A percentile compares a stretch with the other conserved stretches of the same genome.
Evolutionary conservation across 2,113 vertebrate species (phyloP).

Genomic region (Bombycilla garrulus): DNA sequence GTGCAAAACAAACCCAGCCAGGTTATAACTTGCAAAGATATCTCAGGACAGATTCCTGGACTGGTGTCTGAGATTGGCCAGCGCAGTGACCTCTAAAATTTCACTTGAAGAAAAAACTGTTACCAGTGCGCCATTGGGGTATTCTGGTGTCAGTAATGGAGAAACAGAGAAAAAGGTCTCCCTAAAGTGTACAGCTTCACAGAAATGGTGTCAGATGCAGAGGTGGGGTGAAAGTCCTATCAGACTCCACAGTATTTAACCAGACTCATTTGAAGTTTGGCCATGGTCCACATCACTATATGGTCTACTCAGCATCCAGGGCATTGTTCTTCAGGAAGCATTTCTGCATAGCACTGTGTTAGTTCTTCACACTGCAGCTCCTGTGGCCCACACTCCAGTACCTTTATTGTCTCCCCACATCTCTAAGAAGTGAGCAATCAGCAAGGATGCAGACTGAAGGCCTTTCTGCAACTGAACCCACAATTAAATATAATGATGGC

Average conservation of each 20-base stretch:
- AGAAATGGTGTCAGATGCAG: neutral
- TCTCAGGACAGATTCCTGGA: neutral
- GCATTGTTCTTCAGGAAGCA: neutral
- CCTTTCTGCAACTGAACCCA: neutral
- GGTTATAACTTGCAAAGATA: neutral
- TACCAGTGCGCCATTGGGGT: neutral
- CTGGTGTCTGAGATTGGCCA: neutral
- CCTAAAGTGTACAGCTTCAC: neutral
- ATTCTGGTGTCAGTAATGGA: neutral
- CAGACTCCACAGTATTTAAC: neutral
- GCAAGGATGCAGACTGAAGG: neutral
- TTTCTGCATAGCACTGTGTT: neutral
- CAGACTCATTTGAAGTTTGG: neutral
- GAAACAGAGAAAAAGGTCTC: neutral
- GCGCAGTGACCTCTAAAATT: neutral
- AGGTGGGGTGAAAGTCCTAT: neutral
- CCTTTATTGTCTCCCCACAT: neutral
- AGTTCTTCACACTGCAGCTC: neutral
- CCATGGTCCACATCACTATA: neutral
- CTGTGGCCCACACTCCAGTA: neutral
- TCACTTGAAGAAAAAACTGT: neutral
- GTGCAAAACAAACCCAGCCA: neutral
- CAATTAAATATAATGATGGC: neutral
- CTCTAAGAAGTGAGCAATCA: neutral
- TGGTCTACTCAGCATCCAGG: neutral